phyloP scores from a whole-genome alignment of 2,888 invertebrate genomes.

The Sarcophaga carnaria region DNA sequence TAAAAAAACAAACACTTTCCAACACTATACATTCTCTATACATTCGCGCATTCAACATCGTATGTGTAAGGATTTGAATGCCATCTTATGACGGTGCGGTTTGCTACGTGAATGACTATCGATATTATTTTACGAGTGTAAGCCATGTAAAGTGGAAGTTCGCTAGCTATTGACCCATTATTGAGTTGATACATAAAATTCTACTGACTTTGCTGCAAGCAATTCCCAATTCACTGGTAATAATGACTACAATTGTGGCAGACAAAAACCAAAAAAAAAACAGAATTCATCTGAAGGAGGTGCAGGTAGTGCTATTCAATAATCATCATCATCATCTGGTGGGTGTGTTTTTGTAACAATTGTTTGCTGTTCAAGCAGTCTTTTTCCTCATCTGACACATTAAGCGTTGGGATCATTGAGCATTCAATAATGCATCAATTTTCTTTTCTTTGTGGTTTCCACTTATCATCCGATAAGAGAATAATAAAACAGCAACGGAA shows the following conservation, averaged over 20 bases:
- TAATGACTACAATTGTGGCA: not conserved
- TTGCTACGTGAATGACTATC: conserved; percentile 51
- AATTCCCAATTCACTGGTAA: not conserved
- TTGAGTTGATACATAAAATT: conserved; percentile 18
- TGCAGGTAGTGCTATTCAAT: not conserved
- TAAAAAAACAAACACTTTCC: not conserved
- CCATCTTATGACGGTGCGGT: conserved; percentile 32
- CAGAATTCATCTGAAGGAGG: too few species aligned
- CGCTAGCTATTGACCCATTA: not conserved
- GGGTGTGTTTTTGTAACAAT: not conserved
- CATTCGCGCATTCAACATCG: not conserved
- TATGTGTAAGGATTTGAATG: conserved; percentile 22
- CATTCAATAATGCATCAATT: conserved; percentile 63
- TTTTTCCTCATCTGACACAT: conserved; percentile 34
- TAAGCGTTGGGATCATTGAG: conserved; percentile 54
- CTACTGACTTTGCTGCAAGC: not conserved
- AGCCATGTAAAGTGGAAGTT: conserved; percentile 46
- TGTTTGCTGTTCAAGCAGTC: not conserved
- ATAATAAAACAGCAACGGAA: not conserved
- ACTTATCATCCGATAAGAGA: conserved; percentile 15
- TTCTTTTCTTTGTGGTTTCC: conserved; percentile 10
- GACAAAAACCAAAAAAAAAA: not conserved
- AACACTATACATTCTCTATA: not conserved
- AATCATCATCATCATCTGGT: conserved; percentile 20
- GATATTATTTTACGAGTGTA: conserved; percentile 50